Evolutionary conservation across 2,797 vertebrate genomes (phyloP).

Genomic region (Capromys pilorides): DNA sequence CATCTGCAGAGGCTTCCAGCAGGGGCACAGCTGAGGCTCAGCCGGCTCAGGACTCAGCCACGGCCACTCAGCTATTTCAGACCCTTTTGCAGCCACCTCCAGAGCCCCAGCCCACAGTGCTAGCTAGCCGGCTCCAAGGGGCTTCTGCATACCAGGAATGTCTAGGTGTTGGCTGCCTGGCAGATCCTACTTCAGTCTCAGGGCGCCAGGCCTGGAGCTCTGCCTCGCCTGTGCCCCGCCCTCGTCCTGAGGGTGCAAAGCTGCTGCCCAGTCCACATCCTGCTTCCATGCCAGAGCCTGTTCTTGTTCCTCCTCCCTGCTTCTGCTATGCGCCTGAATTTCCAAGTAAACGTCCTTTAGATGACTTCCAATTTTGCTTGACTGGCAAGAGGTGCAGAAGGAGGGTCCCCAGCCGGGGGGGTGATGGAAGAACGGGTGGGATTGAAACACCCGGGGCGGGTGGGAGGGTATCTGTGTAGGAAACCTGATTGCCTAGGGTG

Average conservation of each 20-base stretch:
- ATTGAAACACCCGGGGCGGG: too few species aligned
- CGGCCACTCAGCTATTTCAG: not conserved
- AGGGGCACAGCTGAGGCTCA: not conserved
- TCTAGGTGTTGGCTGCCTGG: not conserved
- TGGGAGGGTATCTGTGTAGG: not conserved
- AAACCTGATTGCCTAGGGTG: not conserved
- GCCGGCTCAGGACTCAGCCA: not conserved
- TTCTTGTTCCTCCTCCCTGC: not conserved
- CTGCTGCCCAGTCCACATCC: not conserved
- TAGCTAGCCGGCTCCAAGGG: not conserved
- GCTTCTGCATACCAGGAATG: not conserved
- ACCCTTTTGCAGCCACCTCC: too few species aligned
- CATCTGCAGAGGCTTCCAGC: not conserved
- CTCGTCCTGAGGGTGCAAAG: not conserved
- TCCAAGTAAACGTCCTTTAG: conserved; percentile 61
- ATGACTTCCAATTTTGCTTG: conserved; percentile 50
- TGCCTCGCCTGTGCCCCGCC: not conserved
- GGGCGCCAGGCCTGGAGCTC: not conserved
- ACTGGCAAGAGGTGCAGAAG: not conserved
- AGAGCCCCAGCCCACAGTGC: not conserved
- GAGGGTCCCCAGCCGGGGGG: not conserved
- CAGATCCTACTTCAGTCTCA: not conserved
- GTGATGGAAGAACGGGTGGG: not conserved
- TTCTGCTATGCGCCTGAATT: not conserved
- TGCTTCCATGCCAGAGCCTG: not conserved